Conservation (phyloP, 1,140 invertebrate species). For the Danaus plexippus region DNA sequence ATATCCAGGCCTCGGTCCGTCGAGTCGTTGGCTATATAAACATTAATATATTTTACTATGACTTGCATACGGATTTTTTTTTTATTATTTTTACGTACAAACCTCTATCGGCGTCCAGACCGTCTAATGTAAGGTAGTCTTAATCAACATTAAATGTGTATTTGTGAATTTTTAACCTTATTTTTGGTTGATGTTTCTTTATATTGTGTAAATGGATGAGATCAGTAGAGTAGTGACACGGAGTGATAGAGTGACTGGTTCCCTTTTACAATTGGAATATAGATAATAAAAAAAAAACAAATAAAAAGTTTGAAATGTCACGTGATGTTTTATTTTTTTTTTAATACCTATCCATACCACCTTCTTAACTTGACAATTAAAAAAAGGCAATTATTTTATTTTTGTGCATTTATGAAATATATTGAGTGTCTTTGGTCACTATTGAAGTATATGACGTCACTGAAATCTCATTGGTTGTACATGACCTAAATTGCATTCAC, state of each 20-base stretch:
- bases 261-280: slow-evolving; percentile 70
- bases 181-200: slow-evolving; percentile 67
- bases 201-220: slow-evolving; percentile 66
- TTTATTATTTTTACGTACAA: slow-evolving; percentile 22
- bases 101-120: slow-evolving; percentile 36
- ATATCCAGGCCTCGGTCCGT: slow-evolving; percentile 18
- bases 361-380: too few species aligned
- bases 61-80: slow-evolving; percentile 7
- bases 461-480: too few species aligned
- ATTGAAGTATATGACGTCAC: too few species aligned
- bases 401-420: too few species aligned
- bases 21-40: slow-evolving; percentile 11
- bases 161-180: slow-evolving; percentile 68
- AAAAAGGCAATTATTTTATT: too few species aligned
- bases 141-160: slow-evolving; percentile 71
- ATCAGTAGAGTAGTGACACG: slow-evolving; percentile 65
- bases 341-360: too few species aligned
- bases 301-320: slow-evolving; percentile 57
- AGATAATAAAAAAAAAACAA: slow-evolving; percentile 58
- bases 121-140: slow-evolving; percentile 51
- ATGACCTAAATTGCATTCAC: too few species aligned
- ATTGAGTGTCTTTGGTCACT: too few species aligned
- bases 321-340: slow-evolving; percentile 43
- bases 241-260: slow-evolving; percentile 67
- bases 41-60: slow-evolving; percentile 2